A percentile compares a stretch with the other conserved stretches of the same genome.
phyloP scores from a whole-genome alignment of 2,113 vertebrate genomes.

The Boulengeromyrus knoepffleri region DNA sequence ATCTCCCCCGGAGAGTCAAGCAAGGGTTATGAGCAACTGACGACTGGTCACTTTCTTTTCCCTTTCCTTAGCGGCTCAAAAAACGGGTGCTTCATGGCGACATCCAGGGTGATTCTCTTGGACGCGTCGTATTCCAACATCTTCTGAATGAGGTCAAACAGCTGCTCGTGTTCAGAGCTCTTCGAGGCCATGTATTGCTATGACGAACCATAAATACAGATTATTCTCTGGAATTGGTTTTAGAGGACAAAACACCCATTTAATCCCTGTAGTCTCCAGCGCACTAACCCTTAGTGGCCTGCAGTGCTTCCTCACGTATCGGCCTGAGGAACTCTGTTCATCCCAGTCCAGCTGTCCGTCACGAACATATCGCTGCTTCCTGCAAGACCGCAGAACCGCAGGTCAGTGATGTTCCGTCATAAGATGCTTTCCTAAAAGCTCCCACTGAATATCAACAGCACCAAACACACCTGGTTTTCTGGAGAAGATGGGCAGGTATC shows the following conservation, averaged over 20 bases:
- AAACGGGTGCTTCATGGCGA: conserved; percentile 82
- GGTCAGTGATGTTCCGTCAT: background rate
- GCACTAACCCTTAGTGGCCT: conserved; percentile 81
- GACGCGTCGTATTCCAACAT: conserved; percentile 87
- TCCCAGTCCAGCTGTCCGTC: conserved; percentile 86
- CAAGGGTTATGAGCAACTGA: background rate
- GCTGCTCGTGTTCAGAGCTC: conserved; percentile 71
- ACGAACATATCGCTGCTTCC: conserved; percentile 78
- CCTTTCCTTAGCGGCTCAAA: conserved; percentile 67
- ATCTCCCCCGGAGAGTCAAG: conserved; percentile 69
- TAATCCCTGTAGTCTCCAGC: background rate
- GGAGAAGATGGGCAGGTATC: conserved; percentile 79
- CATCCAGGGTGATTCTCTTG: conserved; percentile 82
- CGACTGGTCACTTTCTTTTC: conserved; percentile 42
- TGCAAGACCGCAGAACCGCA: conserved; percentile 33
- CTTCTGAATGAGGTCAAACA: conserved; percentile 86
- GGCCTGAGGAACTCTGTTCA: conserved; percentile 74
- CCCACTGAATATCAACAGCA: background rate
- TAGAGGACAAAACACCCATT: background rate
- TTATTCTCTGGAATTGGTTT: background rate
- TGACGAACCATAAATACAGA: background rate
- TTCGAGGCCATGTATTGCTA: conserved; percentile 86
- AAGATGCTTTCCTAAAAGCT: background rate
- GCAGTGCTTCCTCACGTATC: conserved; percentile 82
- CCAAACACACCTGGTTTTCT: conserved; percentile 78